phyloP scores from a whole-genome alignment of 2,888 invertebrate genomes.

The Scrobipalpa atriplicella region DNA sequence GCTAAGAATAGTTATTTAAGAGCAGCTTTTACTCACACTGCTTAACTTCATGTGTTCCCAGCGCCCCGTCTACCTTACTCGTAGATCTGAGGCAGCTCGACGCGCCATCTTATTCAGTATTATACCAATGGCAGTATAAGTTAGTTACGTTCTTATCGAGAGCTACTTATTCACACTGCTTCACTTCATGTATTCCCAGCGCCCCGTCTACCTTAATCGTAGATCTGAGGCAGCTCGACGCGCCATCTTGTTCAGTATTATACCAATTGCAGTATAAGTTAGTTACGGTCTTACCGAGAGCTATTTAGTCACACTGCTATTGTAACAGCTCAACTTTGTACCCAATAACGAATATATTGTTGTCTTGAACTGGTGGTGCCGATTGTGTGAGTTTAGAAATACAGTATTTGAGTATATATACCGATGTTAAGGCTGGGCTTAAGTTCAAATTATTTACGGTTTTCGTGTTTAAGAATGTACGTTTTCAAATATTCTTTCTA shows the following conservation, averaged over 20 bases:
- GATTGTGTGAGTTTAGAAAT: background rate
- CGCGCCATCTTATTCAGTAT: constrained; percentile 22
- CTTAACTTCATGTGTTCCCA: background rate
- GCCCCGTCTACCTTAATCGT: background rate
- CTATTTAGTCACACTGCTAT: constrained; percentile 13
- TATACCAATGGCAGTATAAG: constrained; percentile 21
- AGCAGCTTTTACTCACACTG: no score
- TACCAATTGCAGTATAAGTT: constrained; percentile 21
- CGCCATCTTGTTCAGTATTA: constrained; percentile 24
- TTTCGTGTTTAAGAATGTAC: no score
- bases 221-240: background rate
- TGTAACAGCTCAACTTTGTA: constrained; percentile 18
- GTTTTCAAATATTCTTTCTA: no score
- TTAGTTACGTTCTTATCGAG: constrained; percentile 18
- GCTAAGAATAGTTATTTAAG: no score
- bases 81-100: background rate
- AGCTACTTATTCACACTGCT: constrained; percentile 5
- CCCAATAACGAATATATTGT: constrained; percentile 10
- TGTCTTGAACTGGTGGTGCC: background rate
- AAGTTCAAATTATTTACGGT: no score
- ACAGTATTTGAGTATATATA: background rate
- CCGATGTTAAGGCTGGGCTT: no score
- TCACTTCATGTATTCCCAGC: background rate
- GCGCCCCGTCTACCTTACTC: background rate
- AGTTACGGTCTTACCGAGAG: constrained; percentile 15